Evolutionary conservation across 2,797 vertebrate genomes (phyloP).

Genomic region (Notamacropus eugenii): DNA sequence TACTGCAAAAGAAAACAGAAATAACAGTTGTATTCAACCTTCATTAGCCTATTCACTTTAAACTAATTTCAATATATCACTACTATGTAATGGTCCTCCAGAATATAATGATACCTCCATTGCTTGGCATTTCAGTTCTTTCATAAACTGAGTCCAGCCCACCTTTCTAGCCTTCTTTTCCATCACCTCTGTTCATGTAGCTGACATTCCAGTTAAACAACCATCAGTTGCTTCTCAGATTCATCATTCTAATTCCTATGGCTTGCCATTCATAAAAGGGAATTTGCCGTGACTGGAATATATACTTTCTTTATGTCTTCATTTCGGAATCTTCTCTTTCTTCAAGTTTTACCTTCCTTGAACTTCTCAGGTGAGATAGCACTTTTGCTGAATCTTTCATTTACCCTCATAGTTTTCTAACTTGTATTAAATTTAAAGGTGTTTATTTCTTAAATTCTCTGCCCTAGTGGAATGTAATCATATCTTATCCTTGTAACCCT

Average conservation of each 20-base stretch:
- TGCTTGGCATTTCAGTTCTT: no score
- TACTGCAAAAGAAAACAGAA: neutral
- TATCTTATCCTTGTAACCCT: neutral
- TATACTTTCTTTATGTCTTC: neutral
- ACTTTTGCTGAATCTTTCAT: neutral
- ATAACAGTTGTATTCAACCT: neutral
- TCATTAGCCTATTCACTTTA: neutral
- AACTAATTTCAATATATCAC: neutral
- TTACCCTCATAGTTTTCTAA: neutral
- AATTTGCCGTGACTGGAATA: neutral
- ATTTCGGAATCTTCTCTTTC: neutral
- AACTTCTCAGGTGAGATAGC: neutral
- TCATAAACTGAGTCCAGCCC: neutral
- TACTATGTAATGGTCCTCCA: neutral
- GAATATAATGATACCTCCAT: neutral
- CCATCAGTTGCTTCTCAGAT: neutral
- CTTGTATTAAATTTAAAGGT: neutral
- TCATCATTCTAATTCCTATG: neutral
- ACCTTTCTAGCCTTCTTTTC: neutral
- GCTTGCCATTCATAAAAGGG: neutral
- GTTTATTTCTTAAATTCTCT: neutral
- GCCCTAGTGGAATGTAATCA: neutral
- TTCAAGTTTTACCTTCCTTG: neutral
- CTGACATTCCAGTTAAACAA: neutral
- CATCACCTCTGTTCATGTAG: neutral